These are phyloP conservation scores for Sebastes cheni DNA, from an alignment of 2,797 vertebrate genomes.

Conservation along the genomic window DNA sequence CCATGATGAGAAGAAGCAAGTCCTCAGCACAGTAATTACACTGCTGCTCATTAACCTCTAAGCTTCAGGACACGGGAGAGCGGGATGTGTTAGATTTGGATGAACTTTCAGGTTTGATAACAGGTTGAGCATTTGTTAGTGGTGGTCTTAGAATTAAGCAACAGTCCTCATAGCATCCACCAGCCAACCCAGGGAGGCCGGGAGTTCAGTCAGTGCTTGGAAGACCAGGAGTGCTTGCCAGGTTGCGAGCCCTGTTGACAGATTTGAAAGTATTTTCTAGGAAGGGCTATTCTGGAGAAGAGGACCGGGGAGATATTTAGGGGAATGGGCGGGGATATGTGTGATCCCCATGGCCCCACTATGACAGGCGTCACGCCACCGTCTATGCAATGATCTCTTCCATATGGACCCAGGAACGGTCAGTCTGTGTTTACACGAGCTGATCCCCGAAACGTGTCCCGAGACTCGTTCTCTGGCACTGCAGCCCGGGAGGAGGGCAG, in stretches of 20 bases:
- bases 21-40: constrained; percentile 69
- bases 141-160: constrained; percentile 10
- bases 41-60: constrained; percentile 66
- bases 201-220: constrained; percentile 14
- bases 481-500: constrained; percentile 43
- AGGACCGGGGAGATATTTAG: constrained; percentile 47
- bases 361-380: constrained; percentile 66
- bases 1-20: constrained; percentile 70
- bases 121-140: constrained; percentile 15
- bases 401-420: constrained; percentile 76
- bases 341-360: constrained; percentile 57
- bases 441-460: constrained; percentile 72
- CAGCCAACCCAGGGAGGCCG: constrained; percentile 26
- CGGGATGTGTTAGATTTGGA: constrained; percentile 5
- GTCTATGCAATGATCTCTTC: constrained; percentile 74
- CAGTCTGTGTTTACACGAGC: constrained; percentile 73
- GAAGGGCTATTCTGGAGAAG: constrained; percentile 37
- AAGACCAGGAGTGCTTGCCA: constrained; percentile 34
- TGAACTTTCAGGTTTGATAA: constrained; percentile 18
- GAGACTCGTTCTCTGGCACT: constrained; percentile 54
- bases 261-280: constrained; percentile 61
- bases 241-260: constrained; percentile 66
- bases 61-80: constrained; percentile 21
- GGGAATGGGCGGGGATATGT: constrained; percentile 47
- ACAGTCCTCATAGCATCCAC: constrained; percentile 7